Evolutionary conservation across 1,140 invertebrate species (phyloP).

Genomic region (Tribolium castaneum): DNA sequence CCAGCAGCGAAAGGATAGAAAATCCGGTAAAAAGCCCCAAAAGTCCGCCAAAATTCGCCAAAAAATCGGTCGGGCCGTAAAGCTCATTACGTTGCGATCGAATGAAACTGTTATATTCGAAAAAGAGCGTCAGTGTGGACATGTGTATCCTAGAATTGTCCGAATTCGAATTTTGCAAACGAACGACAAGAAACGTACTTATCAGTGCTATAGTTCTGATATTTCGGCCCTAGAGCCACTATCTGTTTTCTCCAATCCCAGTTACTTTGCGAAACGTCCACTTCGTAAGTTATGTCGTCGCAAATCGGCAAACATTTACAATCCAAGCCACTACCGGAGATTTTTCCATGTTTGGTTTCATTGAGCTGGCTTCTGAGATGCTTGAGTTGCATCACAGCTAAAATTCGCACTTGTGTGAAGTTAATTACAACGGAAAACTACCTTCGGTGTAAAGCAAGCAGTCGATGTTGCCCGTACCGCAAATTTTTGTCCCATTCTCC

Average conservation of each 20-base stretch:
- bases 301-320: slow-evolving; percentile 43
- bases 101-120: slow-evolving; percentile 66
- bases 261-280: slow-evolving; percentile 65
- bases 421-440: not conserved
- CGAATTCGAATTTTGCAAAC: not conserved
- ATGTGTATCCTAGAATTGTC: slow-evolving; percentile 53
- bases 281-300: slow-evolving; percentile 68
- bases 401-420: not conserved
- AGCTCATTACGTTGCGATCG: slow-evolving; percentile 66
- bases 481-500: slow-evolving; percentile 30
- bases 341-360: not conserved
- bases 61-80: slow-evolving; percentile 67
- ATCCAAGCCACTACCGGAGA: not conserved
- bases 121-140: slow-evolving; percentile 65
- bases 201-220: slow-evolving; percentile 29
- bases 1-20: slow-evolving; percentile 68
- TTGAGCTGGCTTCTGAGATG: slow-evolving; percentile 71
- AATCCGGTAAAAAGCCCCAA: slow-evolving; percentile 70
- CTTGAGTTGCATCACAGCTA: slow-evolving; percentile 58
- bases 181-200: not conserved
- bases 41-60: slow-evolving; percentile 69
- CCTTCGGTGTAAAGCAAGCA: slow-evolving; percentile 50
- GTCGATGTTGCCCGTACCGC: slow-evolving; percentile 42
- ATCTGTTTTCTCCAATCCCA: slow-evolving; percentile 57
- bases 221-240: slow-evolving; percentile 40